Conservation (phyloP, 2,797 vertebrate species). For the Cercopithecus neglectus region DNA sequence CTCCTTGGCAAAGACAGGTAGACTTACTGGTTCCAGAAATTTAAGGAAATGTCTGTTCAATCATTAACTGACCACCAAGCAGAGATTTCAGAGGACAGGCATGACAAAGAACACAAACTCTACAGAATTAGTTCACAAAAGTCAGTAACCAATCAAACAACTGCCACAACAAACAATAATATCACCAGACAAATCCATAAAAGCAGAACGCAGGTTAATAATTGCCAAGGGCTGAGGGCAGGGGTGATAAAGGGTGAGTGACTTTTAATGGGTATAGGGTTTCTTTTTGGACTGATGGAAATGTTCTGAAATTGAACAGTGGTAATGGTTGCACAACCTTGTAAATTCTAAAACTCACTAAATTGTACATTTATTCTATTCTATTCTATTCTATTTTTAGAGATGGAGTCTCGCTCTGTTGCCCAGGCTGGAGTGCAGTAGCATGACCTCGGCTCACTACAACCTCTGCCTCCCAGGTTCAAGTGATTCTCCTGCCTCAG, state of each 20-base stretch:
- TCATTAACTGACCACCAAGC: background rate
- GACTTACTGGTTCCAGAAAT: background rate
- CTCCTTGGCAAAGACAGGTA: background rate
- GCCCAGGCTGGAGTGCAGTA: background rate
- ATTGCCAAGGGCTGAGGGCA: background rate
- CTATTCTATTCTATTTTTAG: background rate
- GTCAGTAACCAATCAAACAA: background rate
- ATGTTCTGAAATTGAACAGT: background rate
- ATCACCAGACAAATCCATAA: background rate
- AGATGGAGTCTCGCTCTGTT: background rate
- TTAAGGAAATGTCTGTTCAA: background rate
- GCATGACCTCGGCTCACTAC: background rate
- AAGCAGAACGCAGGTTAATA: background rate
- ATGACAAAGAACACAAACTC: background rate
- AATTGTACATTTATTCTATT: background rate
- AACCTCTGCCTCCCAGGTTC: background rate
- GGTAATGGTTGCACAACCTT: background rate
- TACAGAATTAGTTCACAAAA: background rate
- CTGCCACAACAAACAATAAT: background rate
- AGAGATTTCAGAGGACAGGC: background rate
- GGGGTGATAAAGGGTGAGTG: background rate
- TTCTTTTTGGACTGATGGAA: background rate
- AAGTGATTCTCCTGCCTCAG: background rate
- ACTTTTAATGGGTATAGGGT: background rate
- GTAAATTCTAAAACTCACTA: background rate